Evolutionary conservation across 2,888 invertebrate species (phyloP), one percentile per base, ranked within the genome.

Genomic region (Aspidiotus destructor): DNA sequence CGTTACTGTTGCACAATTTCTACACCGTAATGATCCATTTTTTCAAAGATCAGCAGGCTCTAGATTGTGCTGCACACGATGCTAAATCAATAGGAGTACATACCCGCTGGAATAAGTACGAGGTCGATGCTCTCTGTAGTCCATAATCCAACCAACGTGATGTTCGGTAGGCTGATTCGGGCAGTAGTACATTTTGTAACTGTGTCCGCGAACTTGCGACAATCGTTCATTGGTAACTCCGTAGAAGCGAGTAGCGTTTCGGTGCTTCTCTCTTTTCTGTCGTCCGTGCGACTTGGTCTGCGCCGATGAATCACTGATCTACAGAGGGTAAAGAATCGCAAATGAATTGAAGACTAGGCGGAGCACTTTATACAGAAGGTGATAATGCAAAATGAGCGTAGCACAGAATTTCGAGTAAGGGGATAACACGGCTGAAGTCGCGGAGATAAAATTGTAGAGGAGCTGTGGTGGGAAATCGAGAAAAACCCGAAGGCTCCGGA

Each of bases 71-170:
- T 16, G 7, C n/a, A 16, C 48, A 11, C 2, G 6, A 48, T 48
- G 2, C 2, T 17, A 41, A 41, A 41, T 17, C 13, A 10, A 1
- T 42, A 1, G 42, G 8, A 5, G n/a, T 40, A 68, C 70, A 57
- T 61, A 87, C 83, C 89, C 87, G 67, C 88, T 84, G 72, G 89
- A 89, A 67, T 86, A 86, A 16, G 89, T 89, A 69, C 92, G 80
- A 8, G 86, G 84, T 11, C 89, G 80, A 77, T 92, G 92, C 75
- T 91, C 91, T 76, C 87, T 86, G 7, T 86, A 85, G 78, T 92
- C 98, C 86, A 98, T 90, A 73, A 99, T 88, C 98, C 98, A 99
- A 16, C 98, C 98, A 53, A 98, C 91, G 76, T 96, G 94, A 75
- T 92, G 88, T 78, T 96, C 96, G 71, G 90, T 86, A 0, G 95